A percentile compares a stretch with the other conserved stretches of the same genome.
Evolutionary conservation across 2,888 invertebrate species (phyloP).

Genomic region (Sepioteuthis lessoniana): DNA sequence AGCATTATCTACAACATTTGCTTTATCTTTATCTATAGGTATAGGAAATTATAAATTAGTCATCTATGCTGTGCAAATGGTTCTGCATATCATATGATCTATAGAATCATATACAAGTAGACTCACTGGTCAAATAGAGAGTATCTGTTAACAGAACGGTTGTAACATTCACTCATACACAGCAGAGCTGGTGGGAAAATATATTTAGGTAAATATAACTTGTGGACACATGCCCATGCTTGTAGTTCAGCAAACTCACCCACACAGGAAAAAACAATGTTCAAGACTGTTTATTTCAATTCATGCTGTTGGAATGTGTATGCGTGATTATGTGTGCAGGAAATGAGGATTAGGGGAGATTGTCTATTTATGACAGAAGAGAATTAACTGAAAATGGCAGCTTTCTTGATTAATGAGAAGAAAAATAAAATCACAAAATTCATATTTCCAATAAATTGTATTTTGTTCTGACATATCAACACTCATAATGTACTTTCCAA

Average conservation of each 20-base stretch:
- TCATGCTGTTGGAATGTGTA: constrained; percentile 10
- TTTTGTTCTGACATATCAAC: too few relatives aligned
- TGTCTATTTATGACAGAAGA: too few relatives aligned
- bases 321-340: too few relatives aligned
- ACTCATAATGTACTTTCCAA: too few relatives aligned
- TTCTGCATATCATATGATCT: too few relatives aligned
- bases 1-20: background rate
- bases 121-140: background rate
- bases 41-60: background rate
- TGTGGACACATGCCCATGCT: background rate
- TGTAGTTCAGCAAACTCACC: background rate
- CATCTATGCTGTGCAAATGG: background rate
- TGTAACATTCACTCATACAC: background rate
- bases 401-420: too few relatives aligned
- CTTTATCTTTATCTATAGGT: background rate
- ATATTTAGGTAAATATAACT: constrained; percentile 13
- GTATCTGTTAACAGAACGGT: background rate
- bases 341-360: too few relatives aligned
- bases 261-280: too few relatives aligned
- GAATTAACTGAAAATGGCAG: too few relatives aligned
- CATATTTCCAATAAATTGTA: too few relatives aligned
- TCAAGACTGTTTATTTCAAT: background rate
- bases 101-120: too few relatives aligned
- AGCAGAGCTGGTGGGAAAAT: background rate
- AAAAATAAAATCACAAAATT: too few relatives aligned